Evolutionary conservation across 1,140 invertebrate genomes (phyloP).

Genomic region (Littorina saxatilis): DNA sequence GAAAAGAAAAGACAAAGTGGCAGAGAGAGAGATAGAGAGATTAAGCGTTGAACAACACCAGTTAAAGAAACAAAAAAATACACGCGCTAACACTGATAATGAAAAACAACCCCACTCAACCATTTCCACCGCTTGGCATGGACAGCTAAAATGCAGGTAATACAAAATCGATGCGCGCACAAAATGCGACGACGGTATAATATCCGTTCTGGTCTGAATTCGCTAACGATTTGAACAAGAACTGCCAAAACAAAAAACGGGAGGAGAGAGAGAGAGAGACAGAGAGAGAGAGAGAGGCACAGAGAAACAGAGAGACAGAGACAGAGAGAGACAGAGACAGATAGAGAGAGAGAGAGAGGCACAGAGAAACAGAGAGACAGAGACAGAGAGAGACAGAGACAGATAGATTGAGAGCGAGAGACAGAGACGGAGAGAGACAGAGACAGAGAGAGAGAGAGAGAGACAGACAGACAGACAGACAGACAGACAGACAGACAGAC

Average conservation of each 20-base stretch:
- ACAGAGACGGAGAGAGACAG: not conserved
- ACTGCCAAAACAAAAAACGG: not conserved
- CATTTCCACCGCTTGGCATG: too few relatives aligned
- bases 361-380: not conserved
- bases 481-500: not conserved
- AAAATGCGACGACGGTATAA: too few relatives aligned
- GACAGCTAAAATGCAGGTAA: too few relatives aligned
- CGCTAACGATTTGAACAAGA: too few relatives aligned
- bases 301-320: slow-evolving; percentile 14
- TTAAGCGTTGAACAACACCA: too few relatives aligned
- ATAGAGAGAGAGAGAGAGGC: not conserved
- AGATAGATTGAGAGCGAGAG: not conserved
- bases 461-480: not conserved
- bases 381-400: not conserved
- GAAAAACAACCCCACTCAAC: too few relatives aligned
- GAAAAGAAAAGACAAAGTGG: too few relatives aligned
- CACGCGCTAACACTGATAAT: too few relatives aligned
- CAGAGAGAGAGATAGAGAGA: too few relatives aligned
- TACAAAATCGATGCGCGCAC: too few relatives aligned
- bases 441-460: slow-evolving; percentile 2
- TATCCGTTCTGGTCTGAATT: too few relatives aligned
- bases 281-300: slow-evolving; percentile 9
- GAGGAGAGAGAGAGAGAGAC: not conserved
- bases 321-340: not conserved
- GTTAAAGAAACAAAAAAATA: too few relatives aligned